Evolutionary conservation across 1,140 invertebrate genomes (phyloP).

Genomic region (Hypsibius dujardini): DNA sequence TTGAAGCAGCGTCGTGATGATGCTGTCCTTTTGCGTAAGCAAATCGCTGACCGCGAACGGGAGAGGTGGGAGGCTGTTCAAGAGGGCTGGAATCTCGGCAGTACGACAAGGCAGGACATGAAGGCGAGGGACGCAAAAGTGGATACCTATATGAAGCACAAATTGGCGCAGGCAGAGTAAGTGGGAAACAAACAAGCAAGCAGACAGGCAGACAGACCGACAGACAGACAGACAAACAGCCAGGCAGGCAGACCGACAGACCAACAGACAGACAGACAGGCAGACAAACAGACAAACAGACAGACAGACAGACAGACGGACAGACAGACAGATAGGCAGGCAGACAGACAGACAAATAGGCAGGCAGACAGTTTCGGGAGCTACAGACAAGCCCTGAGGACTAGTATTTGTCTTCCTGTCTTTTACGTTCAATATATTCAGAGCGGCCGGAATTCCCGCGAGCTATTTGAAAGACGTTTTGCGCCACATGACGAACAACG

Average conservation of each 20-base stretch:
- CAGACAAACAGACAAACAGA: too few species aligned
- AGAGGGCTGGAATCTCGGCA: neutral
- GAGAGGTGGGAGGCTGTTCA: neutral
- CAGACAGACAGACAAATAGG: too few species aligned
- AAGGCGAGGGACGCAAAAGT: neutral
- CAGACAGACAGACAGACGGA: too few species aligned
- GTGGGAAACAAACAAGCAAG: neutral
- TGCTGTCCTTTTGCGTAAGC: neutral
- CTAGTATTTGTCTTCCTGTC: neutral
- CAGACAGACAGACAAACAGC: neutral
- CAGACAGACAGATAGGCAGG: too few species aligned
- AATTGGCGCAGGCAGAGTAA: conserved; percentile 5
- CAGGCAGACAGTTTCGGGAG: too few species aligned
- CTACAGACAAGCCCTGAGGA: too few species aligned
- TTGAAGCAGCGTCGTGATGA: neutral
- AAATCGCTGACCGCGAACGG: neutral
- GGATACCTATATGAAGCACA: neutral
- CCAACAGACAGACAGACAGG: too few species aligned
- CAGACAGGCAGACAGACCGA: neutral
- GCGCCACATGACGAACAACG: conserved; percentile 2
- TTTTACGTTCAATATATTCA: neutral
- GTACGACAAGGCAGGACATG: neutral
- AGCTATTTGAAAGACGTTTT: neutral
- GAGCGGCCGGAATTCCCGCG: neutral
- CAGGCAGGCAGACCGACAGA: too few species aligned